Evolutionary conservation across 64 coral and sea anemone species (phyloP).

Genomic region (Exaiptasia diaphana): DNA sequence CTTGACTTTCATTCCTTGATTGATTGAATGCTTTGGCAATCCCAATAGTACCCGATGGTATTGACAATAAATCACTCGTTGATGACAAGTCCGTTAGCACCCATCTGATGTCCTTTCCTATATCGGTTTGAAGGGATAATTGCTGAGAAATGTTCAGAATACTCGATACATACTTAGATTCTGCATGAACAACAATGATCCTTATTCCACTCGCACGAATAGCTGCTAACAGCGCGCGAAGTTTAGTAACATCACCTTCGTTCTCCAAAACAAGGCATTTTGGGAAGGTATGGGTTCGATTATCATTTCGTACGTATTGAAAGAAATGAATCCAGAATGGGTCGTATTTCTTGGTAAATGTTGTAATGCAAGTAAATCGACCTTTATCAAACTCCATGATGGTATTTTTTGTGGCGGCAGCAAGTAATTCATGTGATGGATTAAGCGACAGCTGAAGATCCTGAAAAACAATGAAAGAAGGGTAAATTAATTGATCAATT

Average conservation of each 20-base stretch:
- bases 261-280: slow-evolving; percentile 36
- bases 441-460: slow-evolving; percentile 48
- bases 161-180: neutral
- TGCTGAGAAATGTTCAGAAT: slow-evolving; percentile 42
- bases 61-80: neutral
- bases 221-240: slow-evolving; percentile 37
- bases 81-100: slow-evolving; percentile 68
- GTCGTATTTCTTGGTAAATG: slow-evolving; percentile 38
- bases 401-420: slow-evolving; percentile 36
- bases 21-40: slow-evolving; percentile 21
- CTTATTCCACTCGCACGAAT: slow-evolving; percentile 54
- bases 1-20: neutral
- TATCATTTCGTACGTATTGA: slow-evolving; percentile 23
- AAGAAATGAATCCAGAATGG: slow-evolving; percentile 43
- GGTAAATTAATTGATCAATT: too few species aligned
- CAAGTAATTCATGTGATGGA: slow-evolving; percentile 54
- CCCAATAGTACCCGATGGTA: slow-evolving; percentile 67
- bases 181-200: slow-evolving; percentile 52
- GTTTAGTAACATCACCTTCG: neutral
- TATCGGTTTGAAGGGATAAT: slow-evolving; percentile 22
- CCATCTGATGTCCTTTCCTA: slow-evolving; percentile 54
- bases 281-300: neutral
- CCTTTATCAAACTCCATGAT: slow-evolving; percentile 74
- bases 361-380: slow-evolving; percentile 74
- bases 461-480: too few species aligned